Evolutionary conservation across 2,888 invertebrate species (phyloP).

Genomic region (Pteria penguin): DNA sequence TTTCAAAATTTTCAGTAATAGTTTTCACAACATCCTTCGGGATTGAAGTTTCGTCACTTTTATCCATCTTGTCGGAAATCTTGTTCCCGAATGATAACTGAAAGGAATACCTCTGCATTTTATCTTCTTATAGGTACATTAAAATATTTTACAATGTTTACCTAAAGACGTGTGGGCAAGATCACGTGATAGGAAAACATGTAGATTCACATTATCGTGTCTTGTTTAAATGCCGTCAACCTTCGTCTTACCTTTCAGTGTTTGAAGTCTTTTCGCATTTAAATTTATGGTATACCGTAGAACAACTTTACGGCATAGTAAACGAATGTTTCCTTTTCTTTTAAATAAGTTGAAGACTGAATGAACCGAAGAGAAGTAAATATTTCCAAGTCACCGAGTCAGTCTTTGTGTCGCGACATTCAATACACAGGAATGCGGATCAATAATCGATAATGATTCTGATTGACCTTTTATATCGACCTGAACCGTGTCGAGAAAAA

Average conservation of each 20-base stretch:
- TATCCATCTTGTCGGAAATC: conserved; percentile 19
- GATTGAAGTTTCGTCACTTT: background rate
- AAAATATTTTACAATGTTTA: conserved; percentile 24
- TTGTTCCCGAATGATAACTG: conserved; percentile 34
- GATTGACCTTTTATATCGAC: too few relatives aligned
- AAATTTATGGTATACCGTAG: too few relatives aligned
- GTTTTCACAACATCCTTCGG: background rate
- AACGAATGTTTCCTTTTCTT: too few relatives aligned
- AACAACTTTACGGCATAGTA: too few relatives aligned
- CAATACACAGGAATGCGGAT: too few relatives aligned
- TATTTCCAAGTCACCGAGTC: too few relatives aligned
- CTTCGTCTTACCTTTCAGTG: background rate
- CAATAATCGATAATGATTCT: too few relatives aligned
- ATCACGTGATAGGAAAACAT: conserved; percentile 23
- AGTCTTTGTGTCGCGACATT: too few relatives aligned
- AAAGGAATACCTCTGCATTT: conserved; percentile 41
- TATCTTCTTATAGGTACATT: background rate
- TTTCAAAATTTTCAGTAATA: conserved; percentile 2
- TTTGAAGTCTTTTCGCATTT: too few relatives aligned
- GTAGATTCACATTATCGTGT: conserved; percentile 20
- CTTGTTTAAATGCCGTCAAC: conserved; percentile 5
- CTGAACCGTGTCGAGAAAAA: too few relatives aligned
- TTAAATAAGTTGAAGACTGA: too few relatives aligned
- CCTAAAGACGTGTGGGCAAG: background rate
- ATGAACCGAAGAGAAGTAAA: too few relatives aligned